Conservation (phyloP, 2,888 invertebrate genomes). For the Zelleria hepariella region DNA sequence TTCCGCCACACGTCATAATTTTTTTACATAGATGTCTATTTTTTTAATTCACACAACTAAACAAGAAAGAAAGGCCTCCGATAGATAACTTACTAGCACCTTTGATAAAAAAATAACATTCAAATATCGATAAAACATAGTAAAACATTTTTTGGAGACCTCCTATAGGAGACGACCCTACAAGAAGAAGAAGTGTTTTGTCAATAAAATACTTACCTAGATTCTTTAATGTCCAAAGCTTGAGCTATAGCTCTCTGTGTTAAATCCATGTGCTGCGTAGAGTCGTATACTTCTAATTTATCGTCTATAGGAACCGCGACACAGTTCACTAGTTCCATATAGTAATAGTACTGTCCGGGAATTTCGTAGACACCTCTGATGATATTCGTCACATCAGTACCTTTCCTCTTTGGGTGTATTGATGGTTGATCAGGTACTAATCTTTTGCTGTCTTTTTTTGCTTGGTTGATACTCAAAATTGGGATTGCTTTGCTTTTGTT, state of each 20-base stretch:
- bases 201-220: no score
- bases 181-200: no score
- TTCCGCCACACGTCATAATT: no score
- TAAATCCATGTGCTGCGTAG: conserved; percentile 77
- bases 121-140: no score
- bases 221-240: conserved; percentile 68
- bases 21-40: no score
- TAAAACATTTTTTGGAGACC: no score
- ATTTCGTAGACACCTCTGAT: conserved; percentile 73
- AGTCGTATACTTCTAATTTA: conserved; percentile 75
- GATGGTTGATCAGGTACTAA: not conserved
- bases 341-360: conserved; percentile 81
- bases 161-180: no score
- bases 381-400: conserved; percentile 34
- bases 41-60: no score
- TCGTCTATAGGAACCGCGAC: conserved; percentile 78
- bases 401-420: conserved; percentile 39
- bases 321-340: conserved; percentile 79
- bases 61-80: no score
- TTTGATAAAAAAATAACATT: no score
- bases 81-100: no score
- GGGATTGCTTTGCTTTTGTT: conserved; percentile 36
- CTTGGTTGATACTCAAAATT: conserved; percentile 47
- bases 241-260: conserved; percentile 71
- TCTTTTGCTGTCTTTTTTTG: conserved; percentile 49